phyloP scores from a whole-genome alignment of 2,113 vertebrate species.

The Salvator merianae region DNA sequence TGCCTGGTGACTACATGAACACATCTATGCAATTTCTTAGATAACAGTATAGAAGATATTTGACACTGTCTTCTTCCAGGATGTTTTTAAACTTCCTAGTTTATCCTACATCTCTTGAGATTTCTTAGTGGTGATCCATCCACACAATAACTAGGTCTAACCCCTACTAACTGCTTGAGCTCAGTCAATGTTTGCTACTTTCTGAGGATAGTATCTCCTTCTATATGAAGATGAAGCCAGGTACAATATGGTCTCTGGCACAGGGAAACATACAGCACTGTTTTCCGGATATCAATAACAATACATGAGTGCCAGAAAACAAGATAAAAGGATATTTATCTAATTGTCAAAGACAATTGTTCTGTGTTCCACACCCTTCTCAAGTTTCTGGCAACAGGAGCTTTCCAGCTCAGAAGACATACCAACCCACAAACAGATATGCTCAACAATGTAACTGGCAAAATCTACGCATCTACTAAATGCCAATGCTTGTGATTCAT shows the following conservation, averaged over 20 bases:
- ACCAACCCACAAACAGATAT: not conserved
- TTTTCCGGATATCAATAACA: not conserved
- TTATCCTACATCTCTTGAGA: not conserved
- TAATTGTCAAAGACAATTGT: not conserved
- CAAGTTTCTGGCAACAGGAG: not conserved
- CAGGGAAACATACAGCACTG: not conserved
- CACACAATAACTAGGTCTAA: no score
- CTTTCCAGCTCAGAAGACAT: not conserved
- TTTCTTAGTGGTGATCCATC: not conserved
- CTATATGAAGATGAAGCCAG: not conserved
- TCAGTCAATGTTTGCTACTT: not conserved
- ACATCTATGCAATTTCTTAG: no score
- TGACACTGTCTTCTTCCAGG: no score
- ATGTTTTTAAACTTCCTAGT: no score
- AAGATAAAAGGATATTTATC: not conserved
- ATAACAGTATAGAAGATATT: no score
- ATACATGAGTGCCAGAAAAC: not conserved
- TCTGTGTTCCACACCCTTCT: not conserved
- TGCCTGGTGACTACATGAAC: no score
- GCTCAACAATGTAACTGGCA: not conserved
- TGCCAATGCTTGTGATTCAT: constrained; percentile 2
- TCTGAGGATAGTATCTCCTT: not conserved
- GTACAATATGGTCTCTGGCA: not conserved
- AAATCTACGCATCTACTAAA: not conserved
- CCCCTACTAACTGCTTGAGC: no score